Percentiles rank a stretch among this genome's conserved stretches.
phyloP scores from a whole-genome alignment of 2,888 invertebrate genomes.

The Ophion obscuratus region DNA sequence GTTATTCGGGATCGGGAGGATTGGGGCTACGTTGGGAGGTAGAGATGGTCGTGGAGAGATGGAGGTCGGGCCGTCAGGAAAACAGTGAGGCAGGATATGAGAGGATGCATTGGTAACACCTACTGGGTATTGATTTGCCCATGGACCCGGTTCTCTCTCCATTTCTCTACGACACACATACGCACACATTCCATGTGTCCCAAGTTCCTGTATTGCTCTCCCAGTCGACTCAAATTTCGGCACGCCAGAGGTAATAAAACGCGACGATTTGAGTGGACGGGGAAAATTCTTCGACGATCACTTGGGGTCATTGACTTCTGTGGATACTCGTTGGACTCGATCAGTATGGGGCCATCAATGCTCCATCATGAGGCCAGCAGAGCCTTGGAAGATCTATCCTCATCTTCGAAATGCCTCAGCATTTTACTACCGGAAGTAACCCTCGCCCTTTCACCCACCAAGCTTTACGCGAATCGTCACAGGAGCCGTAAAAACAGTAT shows the following conservation, averaged over 20 bases:
- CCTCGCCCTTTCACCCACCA: too few relatives aligned
- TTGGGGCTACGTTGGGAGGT: not conserved
- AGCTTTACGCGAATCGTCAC: not conserved
- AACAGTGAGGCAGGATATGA: constrained; percentile 48
- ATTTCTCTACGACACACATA: constrained; percentile 10
- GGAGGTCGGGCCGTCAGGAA: constrained; percentile 30
- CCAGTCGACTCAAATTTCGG: constrained; percentile 28
- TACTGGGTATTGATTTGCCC: constrained; percentile 73
- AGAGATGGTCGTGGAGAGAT: constrained; percentile 11
- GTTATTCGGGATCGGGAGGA: too few relatives aligned
- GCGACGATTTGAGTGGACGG: not conserved
- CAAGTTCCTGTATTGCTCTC: constrained; percentile 65
- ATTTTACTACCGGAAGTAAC: too few relatives aligned
- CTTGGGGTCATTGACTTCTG: constrained; percentile 53
- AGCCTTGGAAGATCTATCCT: too few relatives aligned
- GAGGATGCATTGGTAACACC: constrained; percentile 45
- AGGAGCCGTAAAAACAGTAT: not conserved
- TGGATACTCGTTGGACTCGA: not conserved
- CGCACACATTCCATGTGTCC: constrained; percentile 66
- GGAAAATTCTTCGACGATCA: constrained; percentile 59
- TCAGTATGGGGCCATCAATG: not conserved
- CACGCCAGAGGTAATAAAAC: not conserved
- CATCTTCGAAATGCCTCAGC: too few relatives aligned
- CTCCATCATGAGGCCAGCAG: not conserved
- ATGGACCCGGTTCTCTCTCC: constrained; percentile 64